These are phyloP conservation scores for Dasyurus viverrinus DNA, from an alignment of 2,113 vertebrate genomes.

Conservation along the genomic window DNA sequence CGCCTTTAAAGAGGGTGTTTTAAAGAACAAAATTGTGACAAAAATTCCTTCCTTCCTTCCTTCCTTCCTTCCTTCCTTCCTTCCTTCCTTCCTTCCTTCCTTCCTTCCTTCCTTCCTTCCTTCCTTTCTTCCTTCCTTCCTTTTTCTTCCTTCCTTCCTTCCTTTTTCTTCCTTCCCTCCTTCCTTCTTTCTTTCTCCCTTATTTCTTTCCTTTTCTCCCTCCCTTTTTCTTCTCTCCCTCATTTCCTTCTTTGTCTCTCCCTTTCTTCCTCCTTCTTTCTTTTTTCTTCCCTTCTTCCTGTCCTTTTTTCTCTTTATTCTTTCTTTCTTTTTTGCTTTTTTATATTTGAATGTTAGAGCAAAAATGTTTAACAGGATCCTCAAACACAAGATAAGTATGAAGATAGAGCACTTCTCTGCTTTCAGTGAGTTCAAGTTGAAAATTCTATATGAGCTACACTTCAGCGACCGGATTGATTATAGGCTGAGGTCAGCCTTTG, in stretches of 20 bases:
- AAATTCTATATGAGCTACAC: background rate
- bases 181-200: background rate
- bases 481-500: background rate
- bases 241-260: no score
- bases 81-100: no score
- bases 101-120: background rate
- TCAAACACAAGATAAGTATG: background rate
- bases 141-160: background rate
- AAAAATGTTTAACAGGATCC: background rate
- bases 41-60: background rate
- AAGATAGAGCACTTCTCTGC: background rate
- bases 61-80: no score
- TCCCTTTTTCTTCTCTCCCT: no score
- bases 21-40: background rate
- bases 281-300: no score
- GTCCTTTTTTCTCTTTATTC: no score
- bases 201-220: no score
- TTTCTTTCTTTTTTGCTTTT: no score
- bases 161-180: background rate
- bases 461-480: background rate
- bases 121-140: background rate
- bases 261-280: no score
- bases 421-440: background rate
- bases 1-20: background rate
- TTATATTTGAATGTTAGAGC: background rate